Percentiles rank a stretch among this genome's conserved stretches.
phyloP scores from a whole-genome alignment of 2,888 invertebrate species.

The Drosophila melanocephala region DNA sequence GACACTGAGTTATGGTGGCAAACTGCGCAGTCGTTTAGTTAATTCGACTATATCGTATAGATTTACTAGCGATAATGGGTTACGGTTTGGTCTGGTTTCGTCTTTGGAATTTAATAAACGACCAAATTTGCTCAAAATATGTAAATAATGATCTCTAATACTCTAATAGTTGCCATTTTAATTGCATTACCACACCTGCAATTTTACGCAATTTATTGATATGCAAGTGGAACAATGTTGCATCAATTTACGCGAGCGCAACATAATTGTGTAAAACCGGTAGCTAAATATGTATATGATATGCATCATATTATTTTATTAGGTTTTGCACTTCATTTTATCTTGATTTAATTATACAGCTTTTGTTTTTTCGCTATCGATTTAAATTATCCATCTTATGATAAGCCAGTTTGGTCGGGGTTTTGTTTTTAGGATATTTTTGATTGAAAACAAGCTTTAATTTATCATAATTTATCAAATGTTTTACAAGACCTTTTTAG shows the following conservation, averaged over 20 bases:
- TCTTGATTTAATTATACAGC: conserved; percentile 25
- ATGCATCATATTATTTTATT: neutral
- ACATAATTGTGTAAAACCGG: conserved; percentile 31
- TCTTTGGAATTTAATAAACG: conserved; percentile 42
- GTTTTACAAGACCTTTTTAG: conserved; percentile 26
- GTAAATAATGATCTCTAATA: conserved; percentile 63
- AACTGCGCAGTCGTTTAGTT: conserved; percentile 59
- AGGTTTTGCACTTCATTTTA: conserved; percentile 29
- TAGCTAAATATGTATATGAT: conserved; percentile 11
- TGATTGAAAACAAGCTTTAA: conserved; percentile 50
- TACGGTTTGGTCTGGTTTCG: conserved; percentile 6
- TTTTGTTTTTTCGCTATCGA: conserved; percentile 22
- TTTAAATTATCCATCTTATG: conserved; percentile 10
- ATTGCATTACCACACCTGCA: conserved; percentile 61
- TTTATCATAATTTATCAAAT: conserved; percentile 43
- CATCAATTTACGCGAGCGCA: conserved; percentile 4
- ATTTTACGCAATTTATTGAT: conserved; percentile 55
- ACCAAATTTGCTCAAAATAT: conserved; percentile 56
- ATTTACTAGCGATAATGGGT: conserved; percentile 10
- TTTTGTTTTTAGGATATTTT: conserved; percentile 4
- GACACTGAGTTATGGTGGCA: conserved; percentile 67
- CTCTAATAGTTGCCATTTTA: conserved; percentile 65
- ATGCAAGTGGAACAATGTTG: conserved; percentile 36
- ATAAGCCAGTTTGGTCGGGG: conserved; percentile 15
- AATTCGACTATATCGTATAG: conserved; percentile 11